phyloP scores from a whole-genome alignment of 2,797 vertebrate genomes.

The Pampus argenteus region DNA sequence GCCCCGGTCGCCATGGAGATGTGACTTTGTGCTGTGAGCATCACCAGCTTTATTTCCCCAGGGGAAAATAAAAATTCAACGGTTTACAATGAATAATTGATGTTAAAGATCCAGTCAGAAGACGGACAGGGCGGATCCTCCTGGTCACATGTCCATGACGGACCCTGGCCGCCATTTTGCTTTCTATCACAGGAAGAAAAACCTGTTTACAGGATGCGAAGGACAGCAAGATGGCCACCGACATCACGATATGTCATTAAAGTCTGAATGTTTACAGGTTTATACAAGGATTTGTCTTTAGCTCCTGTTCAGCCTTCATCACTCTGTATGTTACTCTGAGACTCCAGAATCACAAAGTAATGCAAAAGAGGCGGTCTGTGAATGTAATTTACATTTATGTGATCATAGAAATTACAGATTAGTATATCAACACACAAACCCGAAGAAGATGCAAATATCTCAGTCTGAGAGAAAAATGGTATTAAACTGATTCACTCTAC shows the following conservation, averaged over 20 bases:
- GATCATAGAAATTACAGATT: neutral
- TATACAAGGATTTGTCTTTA: too few relatives aligned
- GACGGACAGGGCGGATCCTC: neutral
- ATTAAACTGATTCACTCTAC: neutral
- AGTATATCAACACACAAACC: neutral
- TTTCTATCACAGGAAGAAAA: conserved; percentile 10
- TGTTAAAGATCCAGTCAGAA: neutral
- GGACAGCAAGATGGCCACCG: neutral
- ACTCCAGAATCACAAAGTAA: too few relatives aligned
- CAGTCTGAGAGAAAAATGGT: neutral
- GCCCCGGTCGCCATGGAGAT: conserved; percentile 29
- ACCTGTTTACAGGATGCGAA: neutral
- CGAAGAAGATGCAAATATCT: neutral
- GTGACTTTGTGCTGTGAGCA: neutral
- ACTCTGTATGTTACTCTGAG: too few relatives aligned
- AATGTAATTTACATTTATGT: neutral
- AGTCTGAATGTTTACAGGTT: too few relatives aligned
- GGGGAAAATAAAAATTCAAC: conserved; percentile 8
- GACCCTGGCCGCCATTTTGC: conserved; percentile 5
- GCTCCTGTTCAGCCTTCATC: too few relatives aligned
- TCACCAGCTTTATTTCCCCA: neutral
- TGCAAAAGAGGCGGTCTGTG: too few relatives aligned
- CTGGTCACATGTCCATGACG: neutral
- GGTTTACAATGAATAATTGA: conserved; percentile 20
- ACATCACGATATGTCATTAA: neutral